These are phyloP conservation scores for Erebia palarica DNA, from an alignment of 2,888 invertebrate species.

Conservation along the genomic window DNA sequence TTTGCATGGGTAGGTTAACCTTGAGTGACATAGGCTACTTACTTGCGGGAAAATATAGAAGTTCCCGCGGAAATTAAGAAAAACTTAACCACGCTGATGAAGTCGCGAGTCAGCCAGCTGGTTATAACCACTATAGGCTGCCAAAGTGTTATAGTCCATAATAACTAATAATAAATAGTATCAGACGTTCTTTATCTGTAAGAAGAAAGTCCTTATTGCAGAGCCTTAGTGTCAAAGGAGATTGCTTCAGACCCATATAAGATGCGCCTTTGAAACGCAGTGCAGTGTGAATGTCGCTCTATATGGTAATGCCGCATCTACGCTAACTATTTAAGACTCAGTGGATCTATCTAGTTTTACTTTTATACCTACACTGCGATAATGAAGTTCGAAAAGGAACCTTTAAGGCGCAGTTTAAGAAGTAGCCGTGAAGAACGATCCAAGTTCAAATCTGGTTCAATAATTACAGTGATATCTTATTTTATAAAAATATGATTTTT, in stretches of 20 bases:
- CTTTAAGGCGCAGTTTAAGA: not conserved
- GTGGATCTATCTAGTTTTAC: constrained; percentile 3
- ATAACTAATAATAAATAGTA: too few relatives aligned
- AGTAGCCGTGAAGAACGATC: not conserved
- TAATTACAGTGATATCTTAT: too few relatives aligned
- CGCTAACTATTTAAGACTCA: constrained; percentile 20
- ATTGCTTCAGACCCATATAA: constrained; percentile 44
- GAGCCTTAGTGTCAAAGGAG: constrained; percentile 41
- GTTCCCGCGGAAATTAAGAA: too few relatives aligned
- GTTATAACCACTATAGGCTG: too few relatives aligned
- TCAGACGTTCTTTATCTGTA: not conserved
- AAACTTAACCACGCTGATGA: too few relatives aligned
- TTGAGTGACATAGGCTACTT: too few relatives aligned
- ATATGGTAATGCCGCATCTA: constrained; percentile 44
- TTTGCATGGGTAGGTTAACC: too few relatives aligned
- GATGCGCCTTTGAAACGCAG: constrained; percentile 45
- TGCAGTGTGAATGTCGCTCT: constrained; percentile 49
- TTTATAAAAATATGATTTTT: too few relatives aligned
- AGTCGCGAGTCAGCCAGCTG: too few relatives aligned
- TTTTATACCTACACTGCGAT: constrained; percentile 3
- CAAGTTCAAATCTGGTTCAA: not conserved
- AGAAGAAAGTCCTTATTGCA: constrained; percentile 34
- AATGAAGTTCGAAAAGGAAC: not conserved
- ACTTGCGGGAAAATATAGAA: too few relatives aligned
- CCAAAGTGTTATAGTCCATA: too few relatives aligned